A percentile compares a stretch with the other conserved stretches of the same genome.
Conservation (phyloP, 1,140 invertebrate species). For the Hycleus phaleratus region DNA sequence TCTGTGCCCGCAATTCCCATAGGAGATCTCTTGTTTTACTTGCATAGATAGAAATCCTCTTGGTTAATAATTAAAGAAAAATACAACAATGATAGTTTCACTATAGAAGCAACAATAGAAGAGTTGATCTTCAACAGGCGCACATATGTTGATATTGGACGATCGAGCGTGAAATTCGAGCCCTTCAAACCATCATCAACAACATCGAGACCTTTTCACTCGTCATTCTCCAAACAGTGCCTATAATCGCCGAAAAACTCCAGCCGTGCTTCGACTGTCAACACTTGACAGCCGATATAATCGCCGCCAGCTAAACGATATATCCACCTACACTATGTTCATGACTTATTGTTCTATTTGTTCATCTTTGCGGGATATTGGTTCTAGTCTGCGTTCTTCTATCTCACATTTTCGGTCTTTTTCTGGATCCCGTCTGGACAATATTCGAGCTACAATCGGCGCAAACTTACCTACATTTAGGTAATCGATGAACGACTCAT, state of each 20-base stretch:
- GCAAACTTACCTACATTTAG: too few species aligned
- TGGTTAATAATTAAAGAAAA: too few species aligned
- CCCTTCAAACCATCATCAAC: conserved; percentile 15
- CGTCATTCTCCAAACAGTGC: too few species aligned
- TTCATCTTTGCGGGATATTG: conserved; percentile 21
- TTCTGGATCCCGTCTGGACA: too few species aligned
- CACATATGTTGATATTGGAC: conserved; percentile 19
- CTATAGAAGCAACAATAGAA: too few species aligned
- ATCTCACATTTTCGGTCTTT: too few species aligned
- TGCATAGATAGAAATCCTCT: too few species aligned
- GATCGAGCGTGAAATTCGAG: conserved; percentile 19
- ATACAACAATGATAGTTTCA: too few species aligned
- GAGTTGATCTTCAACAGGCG: not conserved
- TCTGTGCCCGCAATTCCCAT: conserved; percentile 1
- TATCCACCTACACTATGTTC: conserved; percentile 23
- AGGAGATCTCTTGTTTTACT: not conserved
- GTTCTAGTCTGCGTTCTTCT: not conserved
- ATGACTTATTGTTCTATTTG: conserved; percentile 22
- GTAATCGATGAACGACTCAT: too few species aligned
- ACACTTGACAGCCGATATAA: conserved; percentile 29
- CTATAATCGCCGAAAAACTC: conserved; percentile 1
- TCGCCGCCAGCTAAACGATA: conserved; percentile 18
- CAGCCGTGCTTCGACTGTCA: conserved; percentile 25
- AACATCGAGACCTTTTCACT: too few species aligned
- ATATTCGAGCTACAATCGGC: too few species aligned